Conservation (phyloP, 1,140 invertebrate species). For the Nilaparvata lugens region DNA sequence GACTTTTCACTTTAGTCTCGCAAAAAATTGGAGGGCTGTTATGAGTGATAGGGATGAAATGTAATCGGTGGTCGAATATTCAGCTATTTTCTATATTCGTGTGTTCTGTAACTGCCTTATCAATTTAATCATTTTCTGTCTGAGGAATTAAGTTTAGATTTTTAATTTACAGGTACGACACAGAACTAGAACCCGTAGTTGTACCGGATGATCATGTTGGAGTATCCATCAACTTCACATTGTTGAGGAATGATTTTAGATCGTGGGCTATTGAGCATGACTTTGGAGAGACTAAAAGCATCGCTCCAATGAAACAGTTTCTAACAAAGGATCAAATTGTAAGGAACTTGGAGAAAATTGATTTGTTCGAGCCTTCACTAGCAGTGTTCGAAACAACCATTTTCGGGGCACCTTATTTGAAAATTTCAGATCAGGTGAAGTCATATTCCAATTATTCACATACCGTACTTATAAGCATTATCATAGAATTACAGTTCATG, state of each 20-base stretch:
- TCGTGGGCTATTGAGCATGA: constrained; percentile 73
- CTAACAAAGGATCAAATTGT: constrained; percentile 54
- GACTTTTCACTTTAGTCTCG: no score
- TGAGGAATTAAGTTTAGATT: background rate
- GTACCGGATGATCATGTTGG: constrained; percentile 48
- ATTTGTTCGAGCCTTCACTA: constrained; percentile 48
- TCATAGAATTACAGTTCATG: no score
- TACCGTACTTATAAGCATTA: no score
- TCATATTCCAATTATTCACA: background rate
- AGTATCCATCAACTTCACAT: constrained; percentile 62
- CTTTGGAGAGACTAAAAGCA: constrained; percentile 49
- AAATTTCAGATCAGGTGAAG: constrained; percentile 50
- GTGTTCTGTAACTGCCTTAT: no score
- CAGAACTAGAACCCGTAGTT: constrained; percentile 46
- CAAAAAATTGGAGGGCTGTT: no score
- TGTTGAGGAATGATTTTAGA: constrained; percentile 61
- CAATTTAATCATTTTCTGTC: no score
- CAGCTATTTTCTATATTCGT: no score
- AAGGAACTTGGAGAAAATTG: constrained; percentile 49
- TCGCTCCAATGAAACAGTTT: constrained; percentile 41
- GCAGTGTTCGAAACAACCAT: constrained; percentile 53
- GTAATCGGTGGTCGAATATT: no score
- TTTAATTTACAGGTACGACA: constrained; percentile 49
- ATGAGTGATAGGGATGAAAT: no score
- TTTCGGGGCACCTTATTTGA: constrained; percentile 51